These are phyloP conservation scores for Rissa tridactyla DNA, from an alignment of 2,113 vertebrate species.

Conservation along the genomic window DNA sequence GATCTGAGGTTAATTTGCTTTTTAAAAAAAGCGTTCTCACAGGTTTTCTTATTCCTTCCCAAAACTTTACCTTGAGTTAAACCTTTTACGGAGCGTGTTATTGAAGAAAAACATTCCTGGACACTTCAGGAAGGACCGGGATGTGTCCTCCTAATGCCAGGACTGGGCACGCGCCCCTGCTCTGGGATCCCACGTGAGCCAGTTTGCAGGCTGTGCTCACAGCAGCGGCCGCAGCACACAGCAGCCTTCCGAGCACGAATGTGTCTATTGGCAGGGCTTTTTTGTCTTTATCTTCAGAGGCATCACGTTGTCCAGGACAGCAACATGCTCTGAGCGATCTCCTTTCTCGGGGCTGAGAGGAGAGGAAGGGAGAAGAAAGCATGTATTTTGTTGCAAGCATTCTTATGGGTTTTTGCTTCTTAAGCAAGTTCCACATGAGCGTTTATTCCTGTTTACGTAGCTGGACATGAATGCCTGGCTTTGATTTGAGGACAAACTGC, in stretches of 20 bases:
- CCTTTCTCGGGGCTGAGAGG: neutral
- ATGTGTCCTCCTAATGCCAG: neutral
- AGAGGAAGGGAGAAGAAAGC: neutral
- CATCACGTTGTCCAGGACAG: neutral
- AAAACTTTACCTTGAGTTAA: neutral
- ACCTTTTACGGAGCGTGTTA: neutral
- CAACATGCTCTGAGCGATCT: neutral
- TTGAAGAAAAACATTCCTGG: neutral
- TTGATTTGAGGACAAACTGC: constrained; percentile 64
- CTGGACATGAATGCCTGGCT: constrained; percentile 25
- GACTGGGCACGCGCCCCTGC: neutral
- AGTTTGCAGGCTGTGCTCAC: neutral
- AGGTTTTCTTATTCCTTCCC: neutral
- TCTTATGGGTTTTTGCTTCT: neutral
- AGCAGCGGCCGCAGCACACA: neutral
- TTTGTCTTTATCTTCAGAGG: neutral
- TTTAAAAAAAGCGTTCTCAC: neutral
- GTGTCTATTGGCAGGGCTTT: neutral
- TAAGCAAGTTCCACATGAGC: neutral
- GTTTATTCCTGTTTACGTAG: neutral
- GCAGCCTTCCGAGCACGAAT: neutral
- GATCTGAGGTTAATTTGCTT: neutral
- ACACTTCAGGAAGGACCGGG: neutral
- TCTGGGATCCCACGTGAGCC: neutral
- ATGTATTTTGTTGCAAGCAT: neutral